A percentile compares a stretch with the other conserved stretches of the same genome.
Conservation (phyloP, 2,888 invertebrate species). For the Bedellia somnulentella region DNA sequence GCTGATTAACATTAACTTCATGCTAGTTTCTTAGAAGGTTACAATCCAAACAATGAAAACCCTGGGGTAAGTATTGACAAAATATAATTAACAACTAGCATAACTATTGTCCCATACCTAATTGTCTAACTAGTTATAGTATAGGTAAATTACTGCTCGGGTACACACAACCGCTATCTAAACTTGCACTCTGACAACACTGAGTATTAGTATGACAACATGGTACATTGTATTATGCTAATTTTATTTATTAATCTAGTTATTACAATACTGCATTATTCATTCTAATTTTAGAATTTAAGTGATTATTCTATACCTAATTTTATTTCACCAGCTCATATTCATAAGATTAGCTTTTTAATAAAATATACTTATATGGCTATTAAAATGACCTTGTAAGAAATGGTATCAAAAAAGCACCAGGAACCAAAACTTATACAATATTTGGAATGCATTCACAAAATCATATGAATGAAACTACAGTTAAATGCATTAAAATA, state of each 20-base stretch:
- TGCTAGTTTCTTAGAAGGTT: constrained; percentile 59
- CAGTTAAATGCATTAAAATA: constrained; percentile 13
- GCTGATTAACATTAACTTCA: constrained; percentile 55
- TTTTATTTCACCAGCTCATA: constrained; percentile 54
- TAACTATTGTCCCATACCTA: constrained; percentile 28
- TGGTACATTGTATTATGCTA: not conserved
- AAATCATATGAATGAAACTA: constrained; percentile 6
- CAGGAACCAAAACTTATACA: too few species aligned
- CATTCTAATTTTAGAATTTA: too few species aligned
- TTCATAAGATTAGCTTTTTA: constrained; percentile 55
- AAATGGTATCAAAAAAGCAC: constrained; percentile 3
- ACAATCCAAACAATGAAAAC: constrained; percentile 26
- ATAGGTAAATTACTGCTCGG: too few species aligned
- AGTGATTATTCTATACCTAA: too few species aligned
- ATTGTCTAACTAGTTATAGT: too few species aligned
- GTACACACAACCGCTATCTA: too few species aligned
- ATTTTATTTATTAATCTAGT: not conserved
- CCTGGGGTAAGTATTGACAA: not conserved
- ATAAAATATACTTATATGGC: constrained; percentile 14
- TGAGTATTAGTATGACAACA: too few species aligned
- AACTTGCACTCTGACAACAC: too few species aligned
- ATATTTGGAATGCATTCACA: constrained; percentile 3
- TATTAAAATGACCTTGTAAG: constrained; percentile 4
- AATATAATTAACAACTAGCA: constrained; percentile 21
- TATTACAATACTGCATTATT: constrained; percentile 18